These are phyloP conservation scores for Bombus confusus DNA, from an alignment of 1,140 invertebrate genomes.

Conservation along the genomic window DNA sequence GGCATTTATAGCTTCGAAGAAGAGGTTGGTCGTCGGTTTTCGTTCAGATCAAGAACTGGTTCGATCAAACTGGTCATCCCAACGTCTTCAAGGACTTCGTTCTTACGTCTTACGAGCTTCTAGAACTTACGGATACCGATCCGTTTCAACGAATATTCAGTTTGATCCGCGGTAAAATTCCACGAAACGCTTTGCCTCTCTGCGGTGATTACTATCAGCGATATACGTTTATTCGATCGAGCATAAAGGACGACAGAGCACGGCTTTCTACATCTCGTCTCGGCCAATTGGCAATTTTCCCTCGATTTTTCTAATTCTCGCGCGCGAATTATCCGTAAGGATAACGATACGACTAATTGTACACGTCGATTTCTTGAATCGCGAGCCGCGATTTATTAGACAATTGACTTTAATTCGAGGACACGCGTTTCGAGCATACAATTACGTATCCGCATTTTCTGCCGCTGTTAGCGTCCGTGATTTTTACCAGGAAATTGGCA, in stretches of 20 bases:
- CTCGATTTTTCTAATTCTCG: not conserved
- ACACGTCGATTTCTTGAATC: slow-evolving; percentile 46
- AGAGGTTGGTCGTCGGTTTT: not conserved
- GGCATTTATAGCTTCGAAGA: slow-evolving; percentile 25
- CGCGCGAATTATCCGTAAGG: not conserved
- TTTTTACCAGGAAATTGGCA: not conserved
- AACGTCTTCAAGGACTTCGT: not conserved
- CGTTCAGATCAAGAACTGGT: slow-evolving; percentile 38
- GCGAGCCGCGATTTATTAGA: not conserved
- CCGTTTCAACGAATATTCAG: not conserved
- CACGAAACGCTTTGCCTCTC: not conserved
- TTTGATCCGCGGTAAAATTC: not conserved
- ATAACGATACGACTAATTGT: slow-evolving; percentile 24
- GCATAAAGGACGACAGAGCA: not conserved
- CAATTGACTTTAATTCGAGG: slow-evolving; percentile 63
- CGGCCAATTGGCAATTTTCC: not conserved
- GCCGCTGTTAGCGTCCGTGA: not conserved
- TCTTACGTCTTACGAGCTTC: not conserved
- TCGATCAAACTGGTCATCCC: slow-evolving; percentile 28
- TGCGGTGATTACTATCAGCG: not conserved
- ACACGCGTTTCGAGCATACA: slow-evolving; percentile 44
- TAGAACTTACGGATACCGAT: not conserved
- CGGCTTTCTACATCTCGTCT: not conserved
- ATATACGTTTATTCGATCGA: not conserved
- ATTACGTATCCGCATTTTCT: slow-evolving; percentile 11